These are phyloP conservation scores for Antigone vipio DNA, from an alignment of 2,113 vertebrate genomes.

Conservation along the genomic window DNA sequence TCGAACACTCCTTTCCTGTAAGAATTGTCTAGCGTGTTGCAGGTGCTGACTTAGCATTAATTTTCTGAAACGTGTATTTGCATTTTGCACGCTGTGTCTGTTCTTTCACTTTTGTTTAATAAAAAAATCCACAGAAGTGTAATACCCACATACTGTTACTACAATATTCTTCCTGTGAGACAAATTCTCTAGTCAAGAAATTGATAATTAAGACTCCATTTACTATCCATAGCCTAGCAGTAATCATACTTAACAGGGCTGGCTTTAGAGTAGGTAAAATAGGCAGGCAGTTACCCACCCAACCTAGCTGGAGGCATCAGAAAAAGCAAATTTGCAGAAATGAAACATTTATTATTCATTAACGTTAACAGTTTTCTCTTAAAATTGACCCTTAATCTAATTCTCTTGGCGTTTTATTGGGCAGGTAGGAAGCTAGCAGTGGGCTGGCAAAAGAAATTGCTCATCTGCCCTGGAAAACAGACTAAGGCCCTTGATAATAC, in stretches of 20 bases:
- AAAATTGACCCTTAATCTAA: neutral
- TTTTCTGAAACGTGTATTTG: neutral
- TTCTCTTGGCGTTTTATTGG: neutral
- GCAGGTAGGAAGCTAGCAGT: neutral
- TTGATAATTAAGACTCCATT: neutral
- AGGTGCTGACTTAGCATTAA: neutral
- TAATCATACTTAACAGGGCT: neutral
- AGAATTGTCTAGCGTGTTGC: neutral
- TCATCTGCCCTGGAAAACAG: neutral
- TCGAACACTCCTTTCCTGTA: neutral
- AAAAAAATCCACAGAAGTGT: neutral
- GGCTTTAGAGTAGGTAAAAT: neutral
- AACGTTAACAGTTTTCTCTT: neutral
- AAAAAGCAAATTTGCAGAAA: conserved; percentile 1
- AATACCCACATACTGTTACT: neutral
- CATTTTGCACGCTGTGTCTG: neutral
- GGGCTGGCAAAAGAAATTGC: neutral
- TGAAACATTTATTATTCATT: conserved; percentile 52
- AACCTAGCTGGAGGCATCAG: conserved; percentile 7
- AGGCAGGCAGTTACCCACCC: neutral
- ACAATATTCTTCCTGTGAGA: neutral
- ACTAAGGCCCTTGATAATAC: neutral
- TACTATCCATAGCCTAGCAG: neutral
- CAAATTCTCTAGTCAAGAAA: neutral
- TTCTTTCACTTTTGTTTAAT: neutral